phyloP scores from a whole-genome alignment of 2,113 vertebrate species.

The Hylia prasina region DNA sequence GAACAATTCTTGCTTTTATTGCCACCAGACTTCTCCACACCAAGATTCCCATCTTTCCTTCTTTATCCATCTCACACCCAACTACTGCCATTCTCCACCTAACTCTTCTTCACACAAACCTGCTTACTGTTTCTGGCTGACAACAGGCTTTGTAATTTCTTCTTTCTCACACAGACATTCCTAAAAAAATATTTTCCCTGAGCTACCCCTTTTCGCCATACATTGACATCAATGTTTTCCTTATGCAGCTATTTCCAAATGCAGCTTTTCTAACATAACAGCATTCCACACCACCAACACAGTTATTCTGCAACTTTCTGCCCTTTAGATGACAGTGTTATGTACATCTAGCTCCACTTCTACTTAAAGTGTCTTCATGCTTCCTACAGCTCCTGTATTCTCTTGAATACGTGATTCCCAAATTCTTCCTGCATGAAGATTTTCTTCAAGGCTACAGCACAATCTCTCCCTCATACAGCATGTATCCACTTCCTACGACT shows the following conservation, averaged over 20 bases:
- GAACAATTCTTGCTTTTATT: not conserved
- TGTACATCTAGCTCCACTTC: not conserved
- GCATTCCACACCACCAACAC: not conserved
- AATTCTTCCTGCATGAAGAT: not conserved
- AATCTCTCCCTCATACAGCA: accelerated
- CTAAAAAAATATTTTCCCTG: not conserved
- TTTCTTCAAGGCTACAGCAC: not conserved
- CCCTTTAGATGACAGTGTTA: not conserved
- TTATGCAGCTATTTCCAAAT: not conserved
- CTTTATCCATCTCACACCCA: not conserved
- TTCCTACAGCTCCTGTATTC: not conserved
- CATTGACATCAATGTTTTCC: not conserved
- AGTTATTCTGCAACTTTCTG: not conserved
- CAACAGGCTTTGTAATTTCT: not conserved
- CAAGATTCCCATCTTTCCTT: not conserved
- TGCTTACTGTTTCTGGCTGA: not conserved
- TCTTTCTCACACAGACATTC: not conserved
- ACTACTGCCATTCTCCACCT: not conserved
- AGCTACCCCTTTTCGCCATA: not conserved
- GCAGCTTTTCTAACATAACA: not conserved
- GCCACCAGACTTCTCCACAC: not conserved
- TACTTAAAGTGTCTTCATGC: not conserved
- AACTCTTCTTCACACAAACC: not conserved
- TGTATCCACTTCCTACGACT: not conserved
- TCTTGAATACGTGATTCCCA: not conserved